Conservation (phyloP, 2,888 invertebrate species). For the Philopedon plagiatum region DNA sequence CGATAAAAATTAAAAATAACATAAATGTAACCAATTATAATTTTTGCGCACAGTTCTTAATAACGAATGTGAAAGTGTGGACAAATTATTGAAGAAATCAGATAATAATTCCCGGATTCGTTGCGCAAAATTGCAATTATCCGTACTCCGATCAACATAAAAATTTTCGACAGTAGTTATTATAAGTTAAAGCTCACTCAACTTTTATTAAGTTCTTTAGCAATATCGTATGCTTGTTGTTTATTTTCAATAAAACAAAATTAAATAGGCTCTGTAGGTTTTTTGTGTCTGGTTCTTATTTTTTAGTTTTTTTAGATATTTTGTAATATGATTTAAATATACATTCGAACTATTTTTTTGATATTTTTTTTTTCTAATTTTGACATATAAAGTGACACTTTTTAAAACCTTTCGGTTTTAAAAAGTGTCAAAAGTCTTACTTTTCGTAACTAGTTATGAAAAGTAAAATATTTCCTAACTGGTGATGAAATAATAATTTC, state of each 20-base stretch:
- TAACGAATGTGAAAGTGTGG: conserved; percentile 40
- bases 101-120: conserved; percentile 32
- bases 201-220: neutral
- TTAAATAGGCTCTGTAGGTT: no score
- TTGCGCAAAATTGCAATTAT: conserved; percentile 40
- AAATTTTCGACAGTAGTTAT: neutral
- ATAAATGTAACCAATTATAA: conserved; percentile 9
- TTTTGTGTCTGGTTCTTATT: no score
- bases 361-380: no score
- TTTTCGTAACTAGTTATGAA: no score
- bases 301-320: no score
- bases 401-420: no score
- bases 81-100: conserved; percentile 36
- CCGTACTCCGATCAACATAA: conserved; percentile 12
- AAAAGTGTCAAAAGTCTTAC: no score
- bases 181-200: conserved; percentile 3
- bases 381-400: no score
- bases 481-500: no score
- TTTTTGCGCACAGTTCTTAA: neutral
- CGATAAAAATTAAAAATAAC: conserved; percentile 10
- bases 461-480: no score
- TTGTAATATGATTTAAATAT: no score
- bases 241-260: neutral
- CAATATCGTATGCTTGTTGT: neutral
- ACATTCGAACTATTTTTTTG: no score